These are phyloP conservation scores for Cotesia typhae DNA, from an alignment of 1,140 invertebrate genomes.

Conservation along the genomic window DNA sequence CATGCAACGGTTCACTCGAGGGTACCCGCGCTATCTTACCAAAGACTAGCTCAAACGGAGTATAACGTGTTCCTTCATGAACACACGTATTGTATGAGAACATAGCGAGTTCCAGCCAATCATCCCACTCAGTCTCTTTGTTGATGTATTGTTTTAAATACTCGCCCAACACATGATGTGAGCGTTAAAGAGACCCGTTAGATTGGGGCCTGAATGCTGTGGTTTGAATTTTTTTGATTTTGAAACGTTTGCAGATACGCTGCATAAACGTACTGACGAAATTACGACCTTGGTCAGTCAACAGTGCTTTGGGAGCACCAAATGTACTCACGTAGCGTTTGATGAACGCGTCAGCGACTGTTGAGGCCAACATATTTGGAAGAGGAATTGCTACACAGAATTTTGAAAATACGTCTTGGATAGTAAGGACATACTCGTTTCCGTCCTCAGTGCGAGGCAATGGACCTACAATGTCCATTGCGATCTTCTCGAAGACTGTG, in stretches of 20 bases:
- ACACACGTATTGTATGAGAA: no score
- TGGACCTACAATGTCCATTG: not conserved
- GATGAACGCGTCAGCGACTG: slow-evolving; percentile 14
- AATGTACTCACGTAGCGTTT: slow-evolving; percentile 16
- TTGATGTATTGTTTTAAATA: slow-evolving; percentile 26
- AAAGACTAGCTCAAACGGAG: no score
- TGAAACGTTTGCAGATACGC: slow-evolving; percentile 41
- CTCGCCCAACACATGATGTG: no score
- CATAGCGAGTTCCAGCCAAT: no score
- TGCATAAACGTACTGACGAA: slow-evolving; percentile 39
- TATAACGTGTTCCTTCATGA: no score
- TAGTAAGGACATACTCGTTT: not conserved
- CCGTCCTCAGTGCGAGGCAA: not conserved
- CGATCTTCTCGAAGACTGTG: not conserved
- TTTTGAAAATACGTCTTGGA: slow-evolving; percentile 9
- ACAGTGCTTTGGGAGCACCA: slow-evolving; percentile 13
- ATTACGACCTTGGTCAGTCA: slow-evolving; percentile 32
- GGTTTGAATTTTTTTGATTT: no score
- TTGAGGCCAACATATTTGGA: not conserved
- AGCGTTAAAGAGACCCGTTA: no score
- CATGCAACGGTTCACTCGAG: no score
- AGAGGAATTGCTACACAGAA: not conserved
- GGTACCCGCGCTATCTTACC: no score
- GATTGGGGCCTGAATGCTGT: no score
- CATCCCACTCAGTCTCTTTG: slow-evolving; percentile 13